Percentiles rank a stretch among this genome's conserved stretches.
Evolutionary conservation across 30 jellyfish, hydroid and myxozoan species (phyloP).

Genomic region (Cassiopea andromeda): DNA sequence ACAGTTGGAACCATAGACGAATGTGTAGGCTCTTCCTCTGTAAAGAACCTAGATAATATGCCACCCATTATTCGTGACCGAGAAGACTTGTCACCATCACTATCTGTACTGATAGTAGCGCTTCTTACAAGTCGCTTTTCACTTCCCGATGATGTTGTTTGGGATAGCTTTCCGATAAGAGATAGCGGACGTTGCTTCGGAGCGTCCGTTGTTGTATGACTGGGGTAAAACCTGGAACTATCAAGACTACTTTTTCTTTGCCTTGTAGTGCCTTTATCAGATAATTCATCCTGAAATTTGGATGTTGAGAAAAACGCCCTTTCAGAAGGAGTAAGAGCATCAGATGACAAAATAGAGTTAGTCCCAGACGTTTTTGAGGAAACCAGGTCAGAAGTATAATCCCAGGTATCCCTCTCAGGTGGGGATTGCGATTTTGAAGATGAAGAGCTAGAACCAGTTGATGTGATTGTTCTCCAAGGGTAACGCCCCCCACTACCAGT

Average conservation of each 20-base stretch:
- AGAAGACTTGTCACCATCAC: conserved; percentile 30
- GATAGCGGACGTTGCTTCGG: conserved; percentile 6
- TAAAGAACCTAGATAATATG: conserved; percentile 58
- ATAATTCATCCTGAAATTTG: neutral
- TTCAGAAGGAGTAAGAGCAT: conserved; percentile 36
- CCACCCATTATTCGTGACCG: conserved; percentile 77
- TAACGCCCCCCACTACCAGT: conserved; percentile 64
- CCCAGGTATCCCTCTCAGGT: conserved; percentile 10
- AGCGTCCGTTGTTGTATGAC: neutral
- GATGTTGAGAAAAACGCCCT: conserved; percentile 38
- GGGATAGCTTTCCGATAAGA: neutral
- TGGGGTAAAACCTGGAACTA: neutral
- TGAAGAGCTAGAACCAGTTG: conserved; percentile 49
- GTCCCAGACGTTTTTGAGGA: neutral
- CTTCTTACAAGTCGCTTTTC: neutral
- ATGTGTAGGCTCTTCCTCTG: conserved; percentile 31
- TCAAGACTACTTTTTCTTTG: conserved; percentile 37
- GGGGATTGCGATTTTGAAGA: conserved; percentile 27
- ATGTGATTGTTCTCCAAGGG: conserved; percentile 29
- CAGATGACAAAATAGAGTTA: conserved; percentile 37
- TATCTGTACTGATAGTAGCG: neutral
- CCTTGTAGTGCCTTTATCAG: neutral
- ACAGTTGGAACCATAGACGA: neutral
- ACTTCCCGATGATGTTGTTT: neutral
- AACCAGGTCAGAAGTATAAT: neutral